Evolutionary conservation across 2,113 vertebrate genomes (phyloP), one percentile per base, ranked within the genome.

Genomic region (Conger conger): DNA sequence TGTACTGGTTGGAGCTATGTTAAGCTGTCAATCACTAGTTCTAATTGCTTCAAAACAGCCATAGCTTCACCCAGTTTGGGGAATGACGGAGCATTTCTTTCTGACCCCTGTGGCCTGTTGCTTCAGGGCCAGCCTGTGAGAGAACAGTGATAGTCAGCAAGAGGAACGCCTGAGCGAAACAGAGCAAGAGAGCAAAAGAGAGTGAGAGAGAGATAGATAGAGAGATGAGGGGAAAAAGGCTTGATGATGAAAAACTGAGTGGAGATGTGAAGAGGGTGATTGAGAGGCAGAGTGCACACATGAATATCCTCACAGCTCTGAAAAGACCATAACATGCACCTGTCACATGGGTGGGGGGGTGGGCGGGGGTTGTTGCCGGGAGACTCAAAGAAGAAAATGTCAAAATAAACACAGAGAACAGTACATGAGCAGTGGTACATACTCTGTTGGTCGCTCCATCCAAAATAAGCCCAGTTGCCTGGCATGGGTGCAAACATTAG

Each of bases 401-500:
- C 13, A 60, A 78, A 86, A 91, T 88, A 88, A 87, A 86, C 90
- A 93, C 86, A 87, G 88, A 94, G 37, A 30, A 53, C 13, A 23
- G 80, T 35, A 36, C 45, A 77, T n/a, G n/a, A 11, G 36, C 33
- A 36, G n/a, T 84, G 79, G 50, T 99, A 99, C 97, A 90, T 99
- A 99, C 98, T 97, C 94, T 96, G 96, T 88, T 96, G 96, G 85
- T 98, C 96, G 95, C 93, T 97, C 98, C 98, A 99, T 97, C 97
- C 97, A 91, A 99, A 98, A 97, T 97, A 94, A 89, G 88, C 91
- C 95, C 95, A 99, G 92, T 94, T 96, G 96, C 98, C 98, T 99
- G 96, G 89, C 86, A 91, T 92, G 93, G 91, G 93, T 90, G 91
- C 86, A 96, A 93, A 91, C 78, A 93, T 92, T 91, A 94, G 92